phyloP scores from a whole-genome alignment of 2,797 vertebrate species.

The Sebastolobus altivelis region DNA sequence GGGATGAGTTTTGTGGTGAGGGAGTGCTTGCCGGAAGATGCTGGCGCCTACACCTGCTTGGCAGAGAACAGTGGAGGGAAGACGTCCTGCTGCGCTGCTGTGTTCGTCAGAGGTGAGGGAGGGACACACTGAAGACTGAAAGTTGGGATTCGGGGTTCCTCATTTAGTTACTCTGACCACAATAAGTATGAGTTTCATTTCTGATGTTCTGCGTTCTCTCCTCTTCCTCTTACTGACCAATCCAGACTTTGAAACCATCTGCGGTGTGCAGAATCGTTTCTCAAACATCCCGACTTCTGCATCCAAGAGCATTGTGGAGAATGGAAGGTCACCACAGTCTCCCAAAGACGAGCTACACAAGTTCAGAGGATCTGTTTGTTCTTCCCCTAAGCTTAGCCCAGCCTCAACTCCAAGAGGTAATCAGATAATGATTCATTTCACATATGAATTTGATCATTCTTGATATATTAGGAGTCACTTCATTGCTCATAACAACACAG shows the following conservation, averaged over 20 bases:
- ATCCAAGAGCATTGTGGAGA: slow-evolving; percentile 46
- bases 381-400: slow-evolving; percentile 58
- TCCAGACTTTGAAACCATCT: slow-evolving; percentile 79
- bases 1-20: slow-evolving; percentile 74
- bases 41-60: slow-evolving; percentile 84
- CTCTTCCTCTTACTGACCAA: slow-evolving; percentile 32
- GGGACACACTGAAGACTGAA: neutral
- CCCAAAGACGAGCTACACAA: slow-evolving; percentile 28
- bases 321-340: slow-evolving; percentile 33
- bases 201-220: slow-evolving; percentile 7
- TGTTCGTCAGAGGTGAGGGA: slow-evolving; percentile 80
- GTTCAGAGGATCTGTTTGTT: slow-evolving; percentile 22
- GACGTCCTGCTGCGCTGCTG: slow-evolving; percentile 81
- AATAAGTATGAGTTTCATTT: slow-evolving; percentile 7
- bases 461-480: neutral
- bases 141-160: neutral
- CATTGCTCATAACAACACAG: neutral
- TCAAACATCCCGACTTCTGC: slow-evolving; percentile 36
- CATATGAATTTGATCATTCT: neutral
- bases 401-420: slow-evolving; percentile 69
- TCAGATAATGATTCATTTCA: neutral
- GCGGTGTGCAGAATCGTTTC: neutral
- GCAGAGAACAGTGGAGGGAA: slow-evolving; percentile 81
- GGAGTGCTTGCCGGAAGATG: slow-evolving; percentile 84
- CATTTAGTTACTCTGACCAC: neutral